Evolutionary conservation across 2,113 vertebrate genomes (phyloP).

Genomic region (Hemiprocne comata): DNA sequence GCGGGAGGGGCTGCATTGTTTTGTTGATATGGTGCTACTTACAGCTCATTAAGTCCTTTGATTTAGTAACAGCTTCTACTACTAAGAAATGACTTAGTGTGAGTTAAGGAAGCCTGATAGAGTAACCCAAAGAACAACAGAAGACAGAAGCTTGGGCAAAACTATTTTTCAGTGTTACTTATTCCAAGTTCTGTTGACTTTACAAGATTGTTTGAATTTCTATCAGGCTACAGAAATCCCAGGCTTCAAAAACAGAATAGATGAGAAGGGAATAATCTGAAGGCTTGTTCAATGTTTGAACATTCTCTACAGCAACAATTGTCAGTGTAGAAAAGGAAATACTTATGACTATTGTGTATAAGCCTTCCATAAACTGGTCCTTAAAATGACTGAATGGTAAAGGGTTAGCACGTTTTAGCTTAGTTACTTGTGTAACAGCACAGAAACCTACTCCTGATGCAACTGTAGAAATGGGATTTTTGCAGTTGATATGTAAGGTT

Average conservation of each 20-base stretch:
- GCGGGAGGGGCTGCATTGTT: background rate
- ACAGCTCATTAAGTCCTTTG: background rate
- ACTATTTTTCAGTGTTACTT: background rate
- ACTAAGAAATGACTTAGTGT: background rate
- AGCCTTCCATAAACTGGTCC: slow-evolving; percentile 29
- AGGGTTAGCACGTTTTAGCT: slow-evolving; percentile 33
- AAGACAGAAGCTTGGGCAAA: background rate
- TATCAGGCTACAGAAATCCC: background rate
- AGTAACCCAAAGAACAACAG: background rate
- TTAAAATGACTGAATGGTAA: slow-evolving; percentile 53
- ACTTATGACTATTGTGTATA: slow-evolving; percentile 27
- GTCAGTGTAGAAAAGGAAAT: slow-evolving; percentile 29
- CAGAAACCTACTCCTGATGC: slow-evolving; percentile 27
- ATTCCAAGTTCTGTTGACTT: background rate
- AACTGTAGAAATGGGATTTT: slow-evolving; percentile 26
- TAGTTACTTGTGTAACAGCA: slow-evolving; percentile 28
- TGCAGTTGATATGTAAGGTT: background rate
- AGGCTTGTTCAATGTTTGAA: background rate
- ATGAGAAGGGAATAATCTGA: background rate
- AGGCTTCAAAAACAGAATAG: background rate
- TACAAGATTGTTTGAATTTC: background rate
- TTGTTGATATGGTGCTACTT: background rate
- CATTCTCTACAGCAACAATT: background rate
- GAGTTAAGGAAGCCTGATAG: background rate
- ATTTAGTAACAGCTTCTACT: background rate